Percentiles rank a stretch among this genome's conserved stretches.
Conservation (phyloP, 2,888 invertebrate species). For the Tenthredo scrophulariae region DNA sequence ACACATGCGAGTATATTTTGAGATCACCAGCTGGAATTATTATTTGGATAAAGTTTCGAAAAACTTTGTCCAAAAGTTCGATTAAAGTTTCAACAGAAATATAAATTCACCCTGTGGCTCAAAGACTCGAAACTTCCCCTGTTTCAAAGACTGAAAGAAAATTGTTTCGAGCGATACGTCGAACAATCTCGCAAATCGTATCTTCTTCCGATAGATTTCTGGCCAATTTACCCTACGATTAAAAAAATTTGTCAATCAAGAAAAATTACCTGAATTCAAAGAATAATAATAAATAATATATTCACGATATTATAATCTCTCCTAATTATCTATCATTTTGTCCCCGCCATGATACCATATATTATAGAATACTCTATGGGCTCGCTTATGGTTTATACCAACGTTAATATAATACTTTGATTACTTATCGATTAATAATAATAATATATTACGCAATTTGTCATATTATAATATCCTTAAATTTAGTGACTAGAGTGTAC, state of each 20-base stretch:
- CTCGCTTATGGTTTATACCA: conserved; percentile 17
- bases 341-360: neutral
- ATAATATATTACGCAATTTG: conserved; percentile 36
- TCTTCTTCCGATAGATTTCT: neutral
- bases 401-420: conserved; percentile 45
- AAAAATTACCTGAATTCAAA: neutral
- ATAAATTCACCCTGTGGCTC: conserved; percentile 47
- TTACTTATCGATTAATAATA: conserved; percentile 40
- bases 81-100: conserved; percentile 54
- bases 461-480: conserved; percentile 63
- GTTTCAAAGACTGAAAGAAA: conserved; percentile 43
- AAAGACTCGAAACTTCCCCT: conserved; percentile 1
- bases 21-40: conserved; percentile 74
- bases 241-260: neutral
- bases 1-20: conserved; percentile 67
- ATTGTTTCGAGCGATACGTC: neutral
- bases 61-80: conserved; percentile 57
- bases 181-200: neutral
- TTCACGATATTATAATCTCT: conserved; percentile 10
- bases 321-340: conserved; percentile 20
- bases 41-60: conserved; percentile 62
- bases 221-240: neutral
- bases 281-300: neutral
- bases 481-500: conserved; percentile 75
- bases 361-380: neutral